Conservation (phyloP, 2,113 vertebrate genomes). For the Pachyramphus minor region DNA sequence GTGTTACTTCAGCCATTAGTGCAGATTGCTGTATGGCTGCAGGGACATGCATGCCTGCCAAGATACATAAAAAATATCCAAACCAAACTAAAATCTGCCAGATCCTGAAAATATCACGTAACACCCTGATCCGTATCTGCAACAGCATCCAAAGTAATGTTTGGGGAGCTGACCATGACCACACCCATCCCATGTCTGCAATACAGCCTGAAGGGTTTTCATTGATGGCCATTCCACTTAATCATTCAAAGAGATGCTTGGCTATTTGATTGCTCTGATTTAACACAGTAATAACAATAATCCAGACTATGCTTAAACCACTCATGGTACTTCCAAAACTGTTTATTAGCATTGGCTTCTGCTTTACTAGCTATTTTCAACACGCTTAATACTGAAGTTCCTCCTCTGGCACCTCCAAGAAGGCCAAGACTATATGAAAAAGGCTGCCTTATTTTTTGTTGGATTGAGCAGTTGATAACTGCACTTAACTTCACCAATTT, state of each 20-base stretch:
- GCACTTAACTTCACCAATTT: constrained; percentile 4
- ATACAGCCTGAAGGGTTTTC: constrained; percentile 41
- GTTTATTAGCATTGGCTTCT: constrained; percentile 74
- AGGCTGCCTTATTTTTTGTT: constrained; percentile 31
- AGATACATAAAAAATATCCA: constrained; percentile 76
- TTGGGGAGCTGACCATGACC: constrained; percentile 15
- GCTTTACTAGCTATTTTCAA: constrained; percentile 65
- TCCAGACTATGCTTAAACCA: constrained; percentile 60
- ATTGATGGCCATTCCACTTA: constrained; percentile 16
- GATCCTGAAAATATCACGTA: constrained; percentile 63
- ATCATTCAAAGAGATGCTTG: constrained; percentile 53
- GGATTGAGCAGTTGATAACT: constrained; percentile 32
- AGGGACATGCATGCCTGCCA: constrained; percentile 57
- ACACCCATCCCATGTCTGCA: constrained; percentile 25
- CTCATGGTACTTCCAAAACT: constrained; percentile 52
- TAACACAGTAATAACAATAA: constrained; percentile 68
- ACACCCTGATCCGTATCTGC: constrained; percentile 43
- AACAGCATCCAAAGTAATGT: constrained; percentile 58
- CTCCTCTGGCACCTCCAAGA: constrained; percentile 26
- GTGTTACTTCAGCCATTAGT: constrained; percentile 73
- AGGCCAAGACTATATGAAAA: constrained; percentile 20
- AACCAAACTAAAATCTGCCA: constrained; percentile 74
- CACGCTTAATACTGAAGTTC: constrained; percentile 48
- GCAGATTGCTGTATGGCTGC: constrained; percentile 40
- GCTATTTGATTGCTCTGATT: constrained; percentile 64